Evolutionary conservation across 2,113 vertebrate species (phyloP), one percentile per base, ranked within the genome.

Genomic region (Corythoichthys intestinalis): DNA sequence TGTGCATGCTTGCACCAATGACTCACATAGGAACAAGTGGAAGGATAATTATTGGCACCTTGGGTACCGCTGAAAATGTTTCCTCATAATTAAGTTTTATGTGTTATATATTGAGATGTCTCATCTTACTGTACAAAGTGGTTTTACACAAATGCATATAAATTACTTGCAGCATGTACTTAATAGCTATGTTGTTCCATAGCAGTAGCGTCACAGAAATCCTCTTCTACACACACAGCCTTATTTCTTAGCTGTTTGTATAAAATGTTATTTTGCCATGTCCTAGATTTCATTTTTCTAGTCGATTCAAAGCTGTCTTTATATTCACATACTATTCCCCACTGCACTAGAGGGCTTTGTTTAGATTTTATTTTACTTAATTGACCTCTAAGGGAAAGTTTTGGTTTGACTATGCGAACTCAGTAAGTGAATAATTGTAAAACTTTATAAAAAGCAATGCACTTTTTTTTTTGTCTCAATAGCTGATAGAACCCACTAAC

Each of bases 11-110:
- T 77, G 41, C 47, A 52, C 52, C 74, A 75, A 76, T 86, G 79
- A 82, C 80, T 86, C 66, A 81, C 57, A 44, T 59, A 64, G 58
- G n/a, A 77, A 69, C 64, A 76, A 75, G 61, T 57, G 66, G 69
- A 72, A 76, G 68, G 60, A 37, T 71, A 17, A 65, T 76, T 70
- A 74, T 82, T 70, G 62, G 46, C 69, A 69, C 67, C 71, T 66
- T 10, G 70, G 65, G 74, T 71, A 64, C 70, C 56, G 44, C 13
- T 61, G 15, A 82, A 77, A 57, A 56, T 46, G 37, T 79, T 81
- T 78, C 64, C n/a, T 47, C 35, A 50, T 74, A 66, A 76, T 71
- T 0, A 72, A 76, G 41, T 72, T 34, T 66, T 69, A 56, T 68
- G 65, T 62, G 41, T 47, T 71, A 50, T 77, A 59, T 67, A 20